phyloP scores from a whole-genome alignment of 1,140 invertebrate species.

The Andricus grossulariae region DNA sequence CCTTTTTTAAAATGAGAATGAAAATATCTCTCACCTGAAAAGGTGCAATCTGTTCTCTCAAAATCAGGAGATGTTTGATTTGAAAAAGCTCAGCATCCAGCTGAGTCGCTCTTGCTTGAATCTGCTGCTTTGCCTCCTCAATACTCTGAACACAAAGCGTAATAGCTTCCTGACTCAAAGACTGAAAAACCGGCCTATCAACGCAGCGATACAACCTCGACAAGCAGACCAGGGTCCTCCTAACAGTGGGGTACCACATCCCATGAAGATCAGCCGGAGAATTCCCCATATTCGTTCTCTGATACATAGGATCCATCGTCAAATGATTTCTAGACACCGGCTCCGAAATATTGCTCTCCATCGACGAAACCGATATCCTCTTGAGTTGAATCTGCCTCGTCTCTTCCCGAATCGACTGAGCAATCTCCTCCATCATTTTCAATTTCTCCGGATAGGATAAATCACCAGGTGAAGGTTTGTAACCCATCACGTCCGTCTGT shows the following conservation, averaged over 20 bases:
- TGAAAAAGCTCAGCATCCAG: conserved; percentile 97
- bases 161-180: conserved; percentile 96
- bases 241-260: conserved; percentile 99
- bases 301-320: conserved; percentile 66
- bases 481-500: conserved; percentile 91
- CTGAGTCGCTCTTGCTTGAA: conserved; percentile 80
- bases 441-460: conserved; percentile 98
- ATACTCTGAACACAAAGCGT: conserved; percentile 94
- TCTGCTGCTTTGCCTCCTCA: conserved; percentile 84
- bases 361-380: conserved; percentile 65
- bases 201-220: conserved; percentile 97
- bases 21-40: conserved; percentile 81
- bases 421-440: conserved; percentile 93
- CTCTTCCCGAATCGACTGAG: conserved; percentile 69
- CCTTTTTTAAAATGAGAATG: too few species aligned
- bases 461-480: conserved; percentile 94
- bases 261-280: conserved; percentile 98
- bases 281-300: conserved; percentile 68
- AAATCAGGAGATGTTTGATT: conserved; percentile 97
- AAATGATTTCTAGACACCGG: conserved; percentile 65
- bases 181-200: conserved; percentile 96
- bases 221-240: conserved; percentile 94
- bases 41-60: conserved; percentile 98
- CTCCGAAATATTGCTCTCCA: conserved; percentile 57
- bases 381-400: conserved; percentile 66